Evolutionary conservation across 2,888 invertebrate genomes (phyloP).

Genomic region (Drosophila dives): DNA sequence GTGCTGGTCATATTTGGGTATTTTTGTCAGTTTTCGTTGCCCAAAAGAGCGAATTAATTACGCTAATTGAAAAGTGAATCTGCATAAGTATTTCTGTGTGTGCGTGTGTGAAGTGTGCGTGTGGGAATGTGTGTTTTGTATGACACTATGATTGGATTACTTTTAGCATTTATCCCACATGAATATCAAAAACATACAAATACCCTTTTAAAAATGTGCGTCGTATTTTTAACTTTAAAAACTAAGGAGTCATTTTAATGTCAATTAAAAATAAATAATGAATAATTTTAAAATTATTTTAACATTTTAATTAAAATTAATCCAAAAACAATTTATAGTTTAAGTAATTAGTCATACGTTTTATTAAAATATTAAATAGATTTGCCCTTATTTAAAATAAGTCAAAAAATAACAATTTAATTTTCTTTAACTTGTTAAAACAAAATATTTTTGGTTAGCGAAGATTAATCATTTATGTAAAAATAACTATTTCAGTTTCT

Average conservation of each 20-base stretch:
- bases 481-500: neutral
- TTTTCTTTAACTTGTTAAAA: neutral
- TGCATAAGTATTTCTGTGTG: neutral
- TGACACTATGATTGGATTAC: neutral
- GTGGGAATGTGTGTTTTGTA: neutral
- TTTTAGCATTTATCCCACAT: neutral
- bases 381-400: neutral
- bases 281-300: neutral
- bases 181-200: neutral
- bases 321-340: neutral
- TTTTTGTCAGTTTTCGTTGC: conserved; percentile 35
- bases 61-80: conserved; percentile 54
- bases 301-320: neutral
- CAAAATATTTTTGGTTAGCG: neutral
- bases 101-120: neutral
- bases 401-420: neutral
- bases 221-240: neutral
- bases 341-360: neutral
- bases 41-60: conserved; percentile 56
- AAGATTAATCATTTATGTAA: neutral
- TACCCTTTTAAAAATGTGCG: neutral
- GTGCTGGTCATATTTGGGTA: conserved; percentile 17
- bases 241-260: neutral
- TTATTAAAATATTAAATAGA: neutral
- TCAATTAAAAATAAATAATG: neutral